These are phyloP conservation scores for Ptilorrhoa leucosticta DNA, from an alignment of 2,113 vertebrate genomes.

Conservation along the genomic window DNA sequence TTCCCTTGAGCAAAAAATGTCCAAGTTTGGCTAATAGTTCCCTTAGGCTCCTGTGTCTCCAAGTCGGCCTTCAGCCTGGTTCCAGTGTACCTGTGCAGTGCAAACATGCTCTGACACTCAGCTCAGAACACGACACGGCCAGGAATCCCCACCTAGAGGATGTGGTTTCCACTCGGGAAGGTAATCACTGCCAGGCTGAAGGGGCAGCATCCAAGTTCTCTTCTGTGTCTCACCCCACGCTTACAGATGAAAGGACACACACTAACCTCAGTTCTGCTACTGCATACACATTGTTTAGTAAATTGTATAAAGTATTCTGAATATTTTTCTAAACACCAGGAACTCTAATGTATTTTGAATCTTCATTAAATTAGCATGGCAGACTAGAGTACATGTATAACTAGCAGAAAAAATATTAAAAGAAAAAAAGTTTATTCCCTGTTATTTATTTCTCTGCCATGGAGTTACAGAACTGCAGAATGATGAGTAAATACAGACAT, in stretches of 20 bases:
- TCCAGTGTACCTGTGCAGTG: background rate
- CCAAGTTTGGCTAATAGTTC: background rate
- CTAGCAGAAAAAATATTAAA: background rate
- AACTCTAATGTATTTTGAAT: background rate
- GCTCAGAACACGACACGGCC: rapidly evolving
- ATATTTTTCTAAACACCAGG: background rate
- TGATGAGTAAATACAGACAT: background rate
- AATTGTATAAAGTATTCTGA: background rate
- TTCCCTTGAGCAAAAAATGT: background rate
- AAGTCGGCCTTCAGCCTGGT: background rate
- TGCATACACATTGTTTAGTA: background rate
- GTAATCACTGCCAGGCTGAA: background rate
- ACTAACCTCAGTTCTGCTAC: background rate
- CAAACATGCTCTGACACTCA: background rate
- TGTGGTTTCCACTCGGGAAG: background rate
- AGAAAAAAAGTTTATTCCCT: background rate
- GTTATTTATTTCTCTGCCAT: background rate
- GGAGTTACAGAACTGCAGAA: background rate
- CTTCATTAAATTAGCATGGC: background rate
- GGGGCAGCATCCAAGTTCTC: background rate
- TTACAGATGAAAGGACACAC: background rate
- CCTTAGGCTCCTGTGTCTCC: background rate
- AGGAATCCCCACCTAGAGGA: background rate
- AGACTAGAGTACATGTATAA: background rate
- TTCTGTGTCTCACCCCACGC: background rate